Conservation (phyloP, 2,888 invertebrate species). For the Acanthosepion pharaonis region DNA sequence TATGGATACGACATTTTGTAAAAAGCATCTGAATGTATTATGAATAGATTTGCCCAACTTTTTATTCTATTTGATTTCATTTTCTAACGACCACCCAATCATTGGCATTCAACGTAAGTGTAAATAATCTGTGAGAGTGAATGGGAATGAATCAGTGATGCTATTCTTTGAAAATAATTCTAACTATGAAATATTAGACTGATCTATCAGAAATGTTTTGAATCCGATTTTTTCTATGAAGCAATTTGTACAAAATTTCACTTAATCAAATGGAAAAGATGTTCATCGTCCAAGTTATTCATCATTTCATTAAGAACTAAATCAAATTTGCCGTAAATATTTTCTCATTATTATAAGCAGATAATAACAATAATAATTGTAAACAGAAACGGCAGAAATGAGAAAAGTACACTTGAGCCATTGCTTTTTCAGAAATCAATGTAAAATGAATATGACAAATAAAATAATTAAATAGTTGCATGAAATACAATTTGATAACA, state of each 20-base stretch:
- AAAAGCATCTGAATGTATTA: background rate
- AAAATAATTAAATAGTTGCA: too few species aligned
- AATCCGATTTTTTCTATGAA: background rate
- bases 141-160: background rate
- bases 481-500: too few species aligned
- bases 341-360: too few species aligned
- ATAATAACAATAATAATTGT: too few species aligned
- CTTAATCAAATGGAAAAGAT: too few species aligned
- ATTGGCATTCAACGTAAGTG: background rate
- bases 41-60: constrained; percentile 8
- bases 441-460: too few species aligned
- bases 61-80: background rate
- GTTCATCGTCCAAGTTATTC: too few species aligned
- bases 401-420: too few species aligned
- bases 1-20: background rate
- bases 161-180: background rate
- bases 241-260: background rate
- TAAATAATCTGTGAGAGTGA: background rate
- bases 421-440: too few species aligned
- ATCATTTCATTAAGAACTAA: too few species aligned
- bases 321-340: too few species aligned
- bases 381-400: too few species aligned
- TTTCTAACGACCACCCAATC: background rate
- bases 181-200: background rate
- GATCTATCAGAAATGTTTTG: background rate